A percentile compares a stretch with the other conserved stretches of the same genome.
These are phyloP conservation scores for Notodonta ziczac DNA, from an alignment of 2,888 invertebrate species.

Conservation along the genomic window DNA sequence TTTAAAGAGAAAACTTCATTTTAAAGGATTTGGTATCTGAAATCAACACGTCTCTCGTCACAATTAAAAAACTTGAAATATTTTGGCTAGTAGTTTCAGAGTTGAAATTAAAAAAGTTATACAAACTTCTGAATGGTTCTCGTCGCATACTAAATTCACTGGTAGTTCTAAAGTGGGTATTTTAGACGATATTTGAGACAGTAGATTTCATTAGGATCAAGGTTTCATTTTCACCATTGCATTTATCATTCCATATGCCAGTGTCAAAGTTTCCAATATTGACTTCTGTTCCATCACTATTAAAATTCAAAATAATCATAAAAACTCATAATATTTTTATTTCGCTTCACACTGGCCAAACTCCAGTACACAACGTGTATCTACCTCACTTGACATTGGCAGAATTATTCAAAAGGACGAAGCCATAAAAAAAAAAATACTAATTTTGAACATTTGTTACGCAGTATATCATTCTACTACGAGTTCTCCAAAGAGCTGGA, in stretches of 20 bases:
- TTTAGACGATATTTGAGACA: background rate
- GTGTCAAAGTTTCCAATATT: background rate
- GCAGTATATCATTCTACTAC: constrained; percentile 92
- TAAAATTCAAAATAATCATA: too few relatives aligned
- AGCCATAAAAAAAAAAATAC: background rate
- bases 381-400: too few relatives aligned
- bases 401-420: too few relatives aligned
- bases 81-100: constrained; percentile 10
- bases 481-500: constrained; percentile 95
- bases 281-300: background rate
- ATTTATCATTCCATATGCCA: background rate
- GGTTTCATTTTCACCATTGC: background rate
- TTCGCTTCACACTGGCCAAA: too few relatives aligned
- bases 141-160: background rate
- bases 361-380: too few relatives aligned
- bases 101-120: constrained; percentile 8
- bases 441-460: constrained; percentile 27
- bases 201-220: background rate
- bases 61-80: constrained; percentile 4
- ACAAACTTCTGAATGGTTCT: background rate
- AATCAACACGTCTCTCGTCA: background rate
- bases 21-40: background rate
- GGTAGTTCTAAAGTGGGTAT: background rate
- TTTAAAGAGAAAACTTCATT: background rate
- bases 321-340: too few relatives aligned